A percentile compares a stretch with the other conserved stretches of the same genome.
These are phyloP conservation scores for Plodia interpunctella DNA, from an alignment of 1,140 invertebrate genomes.

Conservation along the genomic window DNA sequence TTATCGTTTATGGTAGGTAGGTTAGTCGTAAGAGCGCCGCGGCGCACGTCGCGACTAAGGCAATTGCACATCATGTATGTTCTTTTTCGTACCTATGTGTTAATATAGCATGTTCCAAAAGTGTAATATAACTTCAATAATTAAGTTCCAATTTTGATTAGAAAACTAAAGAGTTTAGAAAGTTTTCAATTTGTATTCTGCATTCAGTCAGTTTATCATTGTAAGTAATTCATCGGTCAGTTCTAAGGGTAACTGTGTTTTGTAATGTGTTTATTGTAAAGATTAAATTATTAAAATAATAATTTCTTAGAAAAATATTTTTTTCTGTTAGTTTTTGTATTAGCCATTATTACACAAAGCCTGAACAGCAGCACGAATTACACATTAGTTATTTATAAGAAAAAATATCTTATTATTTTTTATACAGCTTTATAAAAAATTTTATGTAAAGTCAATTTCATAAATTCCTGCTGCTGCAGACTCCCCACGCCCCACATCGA, in stretches of 20 bases:
- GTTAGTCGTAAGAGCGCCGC: conserved; percentile 15
- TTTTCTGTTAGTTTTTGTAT: conserved; percentile 25
- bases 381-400: conserved; percentile 3
- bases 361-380: neutral
- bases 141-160: conserved; percentile 1
- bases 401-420: neutral
- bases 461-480: no score
- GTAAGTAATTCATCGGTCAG: conserved; percentile 34
- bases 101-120: conserved; percentile 5
- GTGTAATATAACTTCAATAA: conserved; percentile 6
- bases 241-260: conserved; percentile 59
- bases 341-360: conserved; percentile 14
- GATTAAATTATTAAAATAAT: conserved; percentile 54
- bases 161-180: conserved; percentile 1
- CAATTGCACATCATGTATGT: neutral
- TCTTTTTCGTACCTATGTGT: neutral
- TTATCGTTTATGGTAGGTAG: conserved; percentile 16
- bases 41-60: conserved; percentile 9
- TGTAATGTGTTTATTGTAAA: conserved; percentile 63
- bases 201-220: conserved; percentile 11
- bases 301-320: conserved; percentile 41
- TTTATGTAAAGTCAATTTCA: no score
- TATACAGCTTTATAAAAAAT: no score
- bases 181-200: conserved; percentile 16
- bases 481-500: no score